phyloP scores from a whole-genome alignment of 2,888 invertebrate species.

The Altica lythri region DNA sequence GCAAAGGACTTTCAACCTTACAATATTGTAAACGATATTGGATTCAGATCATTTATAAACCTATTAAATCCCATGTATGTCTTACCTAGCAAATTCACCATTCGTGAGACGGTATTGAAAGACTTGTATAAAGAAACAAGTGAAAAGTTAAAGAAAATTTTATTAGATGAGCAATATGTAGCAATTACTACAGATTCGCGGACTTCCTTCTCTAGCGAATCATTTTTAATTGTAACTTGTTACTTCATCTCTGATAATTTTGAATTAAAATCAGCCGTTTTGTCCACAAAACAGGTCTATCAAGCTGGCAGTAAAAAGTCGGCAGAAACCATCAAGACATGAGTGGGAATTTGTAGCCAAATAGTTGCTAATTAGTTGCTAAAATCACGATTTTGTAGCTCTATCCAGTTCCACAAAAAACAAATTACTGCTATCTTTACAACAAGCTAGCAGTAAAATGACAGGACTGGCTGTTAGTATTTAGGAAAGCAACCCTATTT shows the following conservation, averaged over 20 bases:
- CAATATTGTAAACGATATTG: slow-evolving; percentile 28
- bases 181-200: slow-evolving; percentile 29
- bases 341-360: no score
- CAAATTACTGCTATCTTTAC: no score
- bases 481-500: no score
- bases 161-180: slow-evolving; percentile 24
- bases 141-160: slow-evolving; percentile 20
- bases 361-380: no score
- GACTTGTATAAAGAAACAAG: slow-evolving; percentile 9
- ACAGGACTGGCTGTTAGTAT: no score
- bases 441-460: no score
- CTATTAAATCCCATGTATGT: slow-evolving; percentile 31
- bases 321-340: no score
- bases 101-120: slow-evolving; percentile 10
- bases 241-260: slow-evolving; percentile 24
- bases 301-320: no score
- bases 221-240: slow-evolving; percentile 33
- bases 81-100: slow-evolving; percentile 23
- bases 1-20: slow-evolving; percentile 31
- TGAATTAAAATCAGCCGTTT: slow-evolving; percentile 23
- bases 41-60: slow-evolving; percentile 29
- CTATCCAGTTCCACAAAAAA: no score
- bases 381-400: no score
- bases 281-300: slow-evolving; percentile 30
- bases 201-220: slow-evolving; percentile 29